Conservation (phyloP, 2,797 vertebrate genomes). For the Scolopax bukidnonensis region DNA sequence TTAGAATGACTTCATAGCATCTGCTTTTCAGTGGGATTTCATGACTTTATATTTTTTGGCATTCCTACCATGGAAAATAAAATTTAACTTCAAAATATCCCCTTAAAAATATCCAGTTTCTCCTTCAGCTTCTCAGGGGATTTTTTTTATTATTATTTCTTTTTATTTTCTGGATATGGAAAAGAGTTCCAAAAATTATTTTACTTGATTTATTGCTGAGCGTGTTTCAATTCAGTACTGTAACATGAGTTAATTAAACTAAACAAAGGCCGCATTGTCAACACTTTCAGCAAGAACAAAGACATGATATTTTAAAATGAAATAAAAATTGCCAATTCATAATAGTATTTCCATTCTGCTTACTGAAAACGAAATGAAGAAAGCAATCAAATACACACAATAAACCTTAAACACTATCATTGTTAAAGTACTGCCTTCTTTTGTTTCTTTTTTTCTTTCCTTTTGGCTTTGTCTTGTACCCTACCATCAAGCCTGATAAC, state of each 20-base stretch:
- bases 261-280: conserved; percentile 35
- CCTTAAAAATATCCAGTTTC: conserved; percentile 24
- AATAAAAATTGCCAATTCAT: conserved; percentile 47
- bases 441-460: neutral
- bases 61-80: neutral
- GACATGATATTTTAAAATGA: conserved; percentile 32
- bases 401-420: conserved; percentile 22
- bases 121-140: neutral
- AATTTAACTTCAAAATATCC: conserved; percentile 24
- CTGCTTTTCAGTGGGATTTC: conserved; percentile 7
- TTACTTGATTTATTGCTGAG: neutral
- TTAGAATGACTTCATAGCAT: neutral
- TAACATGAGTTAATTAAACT: conserved; percentile 52
- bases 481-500: conserved; percentile 51
- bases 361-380: conserved; percentile 43
- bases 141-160: neutral
- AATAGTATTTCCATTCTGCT: conserved; percentile 17
- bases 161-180: conserved; percentile 1
- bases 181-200: conserved; percentile 8
- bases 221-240: neutral
- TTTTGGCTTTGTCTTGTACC: neutral
- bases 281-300: conserved; percentile 56
- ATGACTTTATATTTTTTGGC: neutral
- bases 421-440: conserved; percentile 19
- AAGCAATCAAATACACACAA: conserved; percentile 34